A percentile compares a stretch with the other conserved stretches of the same genome.
Evolutionary conservation across 2,888 invertebrate species (phyloP).

Genomic region (Lepidochitona cinerea): DNA sequence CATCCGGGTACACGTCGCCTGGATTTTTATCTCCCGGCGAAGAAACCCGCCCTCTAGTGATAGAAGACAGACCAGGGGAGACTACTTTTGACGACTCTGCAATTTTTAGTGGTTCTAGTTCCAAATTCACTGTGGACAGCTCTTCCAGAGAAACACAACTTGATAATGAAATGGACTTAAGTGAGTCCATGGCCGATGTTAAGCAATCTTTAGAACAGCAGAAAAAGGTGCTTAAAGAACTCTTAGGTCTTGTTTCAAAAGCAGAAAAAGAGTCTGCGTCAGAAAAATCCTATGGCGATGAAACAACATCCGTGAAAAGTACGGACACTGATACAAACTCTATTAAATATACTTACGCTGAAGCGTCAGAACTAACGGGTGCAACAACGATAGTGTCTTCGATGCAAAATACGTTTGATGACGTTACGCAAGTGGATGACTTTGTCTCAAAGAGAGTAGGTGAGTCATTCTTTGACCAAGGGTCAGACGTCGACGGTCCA

Average conservation of each 20-base stretch:
- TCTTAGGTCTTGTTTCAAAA: not conserved
- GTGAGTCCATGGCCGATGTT: not conserved
- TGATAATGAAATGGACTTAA: not conserved
- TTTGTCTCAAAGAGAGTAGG: no score
- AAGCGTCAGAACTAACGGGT: not conserved
- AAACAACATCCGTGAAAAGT: not conserved
- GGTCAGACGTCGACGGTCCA: not conserved
- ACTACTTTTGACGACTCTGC: not conserved
- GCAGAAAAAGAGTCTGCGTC: not conserved
- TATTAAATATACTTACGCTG: not conserved
- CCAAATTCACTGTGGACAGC: not conserved
- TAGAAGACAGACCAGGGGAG: not conserved
- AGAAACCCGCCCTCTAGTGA: not conserved
- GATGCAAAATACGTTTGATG: no score
- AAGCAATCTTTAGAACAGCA: not conserved
- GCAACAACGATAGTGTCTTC: not conserved
- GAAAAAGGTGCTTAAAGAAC: not conserved
- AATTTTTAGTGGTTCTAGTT: not conserved
- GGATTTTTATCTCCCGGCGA: not conserved
- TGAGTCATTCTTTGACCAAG: no score
- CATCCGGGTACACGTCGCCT: not conserved
- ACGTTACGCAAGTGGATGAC: not conserved
- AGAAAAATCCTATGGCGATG: not conserved
- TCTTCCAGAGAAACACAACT: not conserved
- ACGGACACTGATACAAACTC: not conserved